phyloP scores from a whole-genome alignment of 1,140 invertebrate genomes.

The Achroia grisella region DNA sequence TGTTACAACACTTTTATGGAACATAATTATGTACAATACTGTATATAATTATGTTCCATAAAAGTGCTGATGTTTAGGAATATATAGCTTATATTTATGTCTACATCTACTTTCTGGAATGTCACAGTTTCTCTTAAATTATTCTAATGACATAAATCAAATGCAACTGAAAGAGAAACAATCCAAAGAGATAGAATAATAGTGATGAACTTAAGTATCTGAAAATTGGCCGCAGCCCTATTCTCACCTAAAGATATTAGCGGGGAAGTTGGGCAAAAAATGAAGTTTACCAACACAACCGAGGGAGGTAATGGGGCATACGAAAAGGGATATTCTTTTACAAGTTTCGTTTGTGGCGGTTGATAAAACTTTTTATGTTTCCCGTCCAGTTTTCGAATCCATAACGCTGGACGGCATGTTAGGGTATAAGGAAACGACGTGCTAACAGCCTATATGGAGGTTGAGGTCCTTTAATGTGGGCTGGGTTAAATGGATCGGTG shows the following conservation, averaged over 20 bases:
- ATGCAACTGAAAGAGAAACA: too few species aligned
- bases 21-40: too few species aligned
- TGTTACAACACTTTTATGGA: too few species aligned
- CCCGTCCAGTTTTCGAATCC: slow-evolving; percentile 44
- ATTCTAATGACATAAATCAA: too few species aligned
- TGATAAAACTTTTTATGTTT: slow-evolving; percentile 66
- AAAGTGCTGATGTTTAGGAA: too few species aligned
- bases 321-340: slow-evolving; percentile 49
- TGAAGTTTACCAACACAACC: slow-evolving; percentile 19
- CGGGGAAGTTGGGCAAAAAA: slow-evolving; percentile 37
- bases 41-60: too few species aligned
- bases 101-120: too few species aligned
- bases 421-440: slow-evolving; percentile 2
- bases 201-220: too few species aligned
- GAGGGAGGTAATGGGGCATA: slow-evolving; percentile 42
- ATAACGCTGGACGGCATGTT: slow-evolving; percentile 32
- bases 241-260: neutral
- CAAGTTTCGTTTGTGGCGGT: slow-evolving; percentile 45
- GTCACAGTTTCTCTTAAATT: too few species aligned
- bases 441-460: slow-evolving; percentile 12
- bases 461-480: slow-evolving; percentile 4
- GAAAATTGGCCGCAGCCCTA: too few species aligned
- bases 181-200: too few species aligned
- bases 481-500: neutral
- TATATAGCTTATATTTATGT: too few species aligned